These are phyloP conservation scores for Pterobdella sp. DNA, from an alignment of 2,888 invertebrate species.

Conservation along the genomic window DNA sequence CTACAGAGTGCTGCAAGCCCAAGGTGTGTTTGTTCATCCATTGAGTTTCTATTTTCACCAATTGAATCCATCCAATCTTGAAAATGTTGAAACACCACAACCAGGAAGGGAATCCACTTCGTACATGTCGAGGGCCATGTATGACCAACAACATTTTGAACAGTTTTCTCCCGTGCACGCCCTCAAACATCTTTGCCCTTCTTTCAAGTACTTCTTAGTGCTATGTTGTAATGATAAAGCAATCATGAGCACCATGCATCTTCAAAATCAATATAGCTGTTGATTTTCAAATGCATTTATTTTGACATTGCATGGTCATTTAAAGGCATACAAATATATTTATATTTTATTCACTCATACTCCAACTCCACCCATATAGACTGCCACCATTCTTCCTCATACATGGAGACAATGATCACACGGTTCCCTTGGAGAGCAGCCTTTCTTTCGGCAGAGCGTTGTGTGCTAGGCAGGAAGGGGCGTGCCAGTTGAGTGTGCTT, in stretches of 20 bases:
- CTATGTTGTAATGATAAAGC: background rate
- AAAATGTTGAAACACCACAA: conserved; percentile 42
- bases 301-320: too few species aligned
- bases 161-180: conserved; percentile 45
- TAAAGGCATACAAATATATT: too few species aligned
- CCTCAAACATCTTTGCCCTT: conserved; percentile 39
- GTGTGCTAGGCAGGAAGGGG: conserved; percentile 40
- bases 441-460: conserved; percentile 42
- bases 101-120: conserved; percentile 47
- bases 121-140: conserved; percentile 46
- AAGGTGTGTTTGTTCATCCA: too few species aligned
- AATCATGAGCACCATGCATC: background rate
- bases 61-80: too few species aligned
- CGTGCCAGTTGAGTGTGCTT: conserved; percentile 40
- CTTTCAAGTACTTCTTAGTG: conserved; percentile 37
- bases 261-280: too few species aligned
- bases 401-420: conserved; percentile 45
- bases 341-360: too few species aligned
- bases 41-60: too few species aligned
- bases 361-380: conserved; percentile 36
- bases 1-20: conserved; percentile 39
- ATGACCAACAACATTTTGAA: conserved; percentile 45
- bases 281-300: too few species aligned
- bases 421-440: conserved; percentile 43
- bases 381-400: conserved; percentile 44